Conservation (phyloP, 2,113 vertebrate genomes). For the Neogale vison region DNA sequence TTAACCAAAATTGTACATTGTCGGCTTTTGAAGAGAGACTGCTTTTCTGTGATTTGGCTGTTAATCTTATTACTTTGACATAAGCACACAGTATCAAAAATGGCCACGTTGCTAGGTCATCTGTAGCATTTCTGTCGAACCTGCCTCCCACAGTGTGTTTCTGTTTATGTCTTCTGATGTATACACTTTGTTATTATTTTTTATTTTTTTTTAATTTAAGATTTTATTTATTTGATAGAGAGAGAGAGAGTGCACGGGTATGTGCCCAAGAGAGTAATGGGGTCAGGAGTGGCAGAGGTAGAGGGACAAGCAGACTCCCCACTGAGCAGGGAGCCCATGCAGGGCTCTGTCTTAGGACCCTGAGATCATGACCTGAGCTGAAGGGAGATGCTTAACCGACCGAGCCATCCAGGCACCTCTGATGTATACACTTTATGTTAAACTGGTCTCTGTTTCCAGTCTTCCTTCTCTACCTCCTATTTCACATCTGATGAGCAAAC, state of each 20-base stretch:
- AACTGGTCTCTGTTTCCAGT: neutral
- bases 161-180: neutral
- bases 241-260: no score
- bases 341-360: neutral
- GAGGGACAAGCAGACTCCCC: neutral
- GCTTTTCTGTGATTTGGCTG: neutral
- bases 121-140: neutral
- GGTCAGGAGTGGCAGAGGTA: neutral
- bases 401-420: neutral
- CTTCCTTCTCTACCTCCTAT: neutral
- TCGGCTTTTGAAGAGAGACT: neutral
- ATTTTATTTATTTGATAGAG: neutral
- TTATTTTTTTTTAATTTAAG: neutral
- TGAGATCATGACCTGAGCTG: neutral
- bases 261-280: neutral
- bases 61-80: neutral
- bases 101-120: neutral
- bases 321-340: neutral
- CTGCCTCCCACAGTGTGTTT: neutral
- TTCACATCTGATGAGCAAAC: neutral
- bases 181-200: neutral
- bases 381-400: neutral
- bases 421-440: neutral
- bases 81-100: neutral
- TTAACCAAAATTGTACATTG: neutral